Percentiles rank a stretch among this genome's conserved stretches.
These are phyloP conservation scores for Cephus sareptanus DNA, from an alignment of 2,888 invertebrate species.

Conservation along the genomic window DNA sequence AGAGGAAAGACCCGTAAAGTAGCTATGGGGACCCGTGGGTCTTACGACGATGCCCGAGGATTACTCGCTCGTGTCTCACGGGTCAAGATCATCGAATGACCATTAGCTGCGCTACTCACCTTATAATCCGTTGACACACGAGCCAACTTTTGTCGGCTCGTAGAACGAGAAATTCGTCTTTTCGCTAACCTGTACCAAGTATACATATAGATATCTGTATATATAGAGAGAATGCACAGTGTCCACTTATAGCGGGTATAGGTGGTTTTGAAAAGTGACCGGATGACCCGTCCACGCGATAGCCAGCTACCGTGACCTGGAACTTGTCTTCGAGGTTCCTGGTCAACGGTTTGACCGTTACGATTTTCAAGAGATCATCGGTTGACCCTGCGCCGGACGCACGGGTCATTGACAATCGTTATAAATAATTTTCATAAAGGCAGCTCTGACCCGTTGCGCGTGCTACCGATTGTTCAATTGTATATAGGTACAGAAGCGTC, in stretches of 20 bases:
- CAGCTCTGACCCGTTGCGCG: slow-evolving; percentile 21
- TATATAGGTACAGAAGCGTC: not conserved
- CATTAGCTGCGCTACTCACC: slow-evolving; percentile 52
- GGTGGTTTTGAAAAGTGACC: slow-evolving; percentile 26
- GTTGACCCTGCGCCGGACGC: slow-evolving; percentile 19
- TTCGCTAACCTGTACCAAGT: not conserved
- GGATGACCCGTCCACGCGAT: slow-evolving; percentile 42
- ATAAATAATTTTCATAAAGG: not conserved
- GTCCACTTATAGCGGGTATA: not conserved
- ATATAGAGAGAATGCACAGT: not conserved
- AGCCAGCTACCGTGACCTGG: slow-evolving; percentile 31
- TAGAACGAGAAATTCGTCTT: not conserved
- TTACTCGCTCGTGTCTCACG: slow-evolving; percentile 58
- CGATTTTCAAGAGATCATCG: slow-evolving; percentile 16
- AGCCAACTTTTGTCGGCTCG: slow-evolving; percentile 8
- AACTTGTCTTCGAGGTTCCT: slow-evolving; percentile 19
- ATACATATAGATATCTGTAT: not conserved
- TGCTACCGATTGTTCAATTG: slow-evolving; percentile 30
- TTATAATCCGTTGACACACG: slow-evolving; percentile 51
- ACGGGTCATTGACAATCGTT: not conserved
- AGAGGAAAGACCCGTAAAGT: not conserved
- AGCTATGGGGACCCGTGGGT: not conserved
- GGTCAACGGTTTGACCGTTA: not conserved
- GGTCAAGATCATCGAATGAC: slow-evolving; percentile 54
- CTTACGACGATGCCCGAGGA: slow-evolving; percentile 25